Evolutionary conservation across 2,888 invertebrate genomes (phyloP).

Genomic region (Nasonia oneida): DNA sequence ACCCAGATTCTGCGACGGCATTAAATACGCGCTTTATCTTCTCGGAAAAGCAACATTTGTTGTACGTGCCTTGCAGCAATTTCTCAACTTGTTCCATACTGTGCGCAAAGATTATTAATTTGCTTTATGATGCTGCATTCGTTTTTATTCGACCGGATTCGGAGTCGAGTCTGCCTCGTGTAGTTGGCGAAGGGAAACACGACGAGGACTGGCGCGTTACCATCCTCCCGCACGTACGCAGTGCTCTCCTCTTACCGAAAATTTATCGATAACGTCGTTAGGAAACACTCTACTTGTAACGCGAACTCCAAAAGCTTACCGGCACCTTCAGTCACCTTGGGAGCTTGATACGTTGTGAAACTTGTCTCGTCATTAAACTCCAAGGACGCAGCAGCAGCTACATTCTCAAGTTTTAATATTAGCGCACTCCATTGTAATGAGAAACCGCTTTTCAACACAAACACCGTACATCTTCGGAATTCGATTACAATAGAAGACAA

Average conservation of each 20-base stretch:
- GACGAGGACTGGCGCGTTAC: neutral
- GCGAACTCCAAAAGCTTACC: neutral
- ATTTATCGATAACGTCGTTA: slow-evolving; percentile 19
- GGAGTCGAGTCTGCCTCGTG: neutral
- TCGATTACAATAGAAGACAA: neutral
- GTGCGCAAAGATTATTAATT: neutral
- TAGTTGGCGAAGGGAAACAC: neutral
- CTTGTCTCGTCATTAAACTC: neutral
- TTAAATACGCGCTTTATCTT: slow-evolving; percentile 15
- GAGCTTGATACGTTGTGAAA: neutral
- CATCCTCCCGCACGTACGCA: neutral
- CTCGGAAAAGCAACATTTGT: neutral
- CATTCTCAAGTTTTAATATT: neutral
- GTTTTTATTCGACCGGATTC: neutral
- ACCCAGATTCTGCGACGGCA: slow-evolving; percentile 1
- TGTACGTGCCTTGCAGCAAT: neutral
- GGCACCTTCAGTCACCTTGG: neutral
- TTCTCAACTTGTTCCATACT: neutral
- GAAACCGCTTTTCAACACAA: neutral
- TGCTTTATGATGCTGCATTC: neutral
- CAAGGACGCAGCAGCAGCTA: neutral
- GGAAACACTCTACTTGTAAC: slow-evolving; percentile 6
- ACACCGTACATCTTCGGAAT: neutral
- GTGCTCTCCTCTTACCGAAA: neutral
- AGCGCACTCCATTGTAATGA: neutral